A percentile compares a stretch with the other conserved stretches of the same genome.
Conservation (phyloP, 2,113 vertebrate species). For the Myrmophylax atrothorax region DNA sequence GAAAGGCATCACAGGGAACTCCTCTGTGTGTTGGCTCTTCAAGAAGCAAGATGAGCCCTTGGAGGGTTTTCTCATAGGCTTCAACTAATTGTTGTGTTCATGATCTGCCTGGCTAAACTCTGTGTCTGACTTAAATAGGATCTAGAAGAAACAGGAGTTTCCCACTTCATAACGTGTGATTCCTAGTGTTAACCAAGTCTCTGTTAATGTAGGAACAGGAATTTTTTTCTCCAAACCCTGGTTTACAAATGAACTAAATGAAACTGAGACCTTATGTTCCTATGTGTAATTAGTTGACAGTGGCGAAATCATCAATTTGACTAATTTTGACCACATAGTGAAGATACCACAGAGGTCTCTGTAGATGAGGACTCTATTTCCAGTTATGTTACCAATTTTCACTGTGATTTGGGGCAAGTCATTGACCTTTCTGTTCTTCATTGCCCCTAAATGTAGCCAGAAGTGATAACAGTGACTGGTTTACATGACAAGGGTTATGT, state of each 20-base stretch:
- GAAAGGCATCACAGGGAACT: slow-evolving; percentile 54
- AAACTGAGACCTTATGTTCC: neutral
- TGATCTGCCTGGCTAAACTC: slow-evolving; percentile 58
- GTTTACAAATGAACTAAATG: neutral
- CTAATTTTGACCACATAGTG: neutral
- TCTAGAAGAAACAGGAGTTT: neutral
- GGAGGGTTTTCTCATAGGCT: slow-evolving; percentile 32
- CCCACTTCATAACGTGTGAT: neutral
- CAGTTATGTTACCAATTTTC: neutral
- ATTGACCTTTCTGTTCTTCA: neutral
- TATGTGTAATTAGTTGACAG: neutral
- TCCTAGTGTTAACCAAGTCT: neutral
- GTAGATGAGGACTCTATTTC: neutral
- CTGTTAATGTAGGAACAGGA: neutral
- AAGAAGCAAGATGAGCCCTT: slow-evolving; percentile 28
- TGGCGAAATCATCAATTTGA: neutral
- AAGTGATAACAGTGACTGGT: neutral
- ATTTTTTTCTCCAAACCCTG: neutral
- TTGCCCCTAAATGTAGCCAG: neutral
- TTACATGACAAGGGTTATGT: neutral
- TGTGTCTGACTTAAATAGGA: slow-evolving; percentile 33
- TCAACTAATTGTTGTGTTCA: slow-evolving; percentile 51
- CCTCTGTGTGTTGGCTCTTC: slow-evolving; percentile 38
- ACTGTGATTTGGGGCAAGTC: neutral
- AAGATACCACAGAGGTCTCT: neutral